phyloP scores from a whole-genome alignment of 2,888 invertebrate genomes.

The Euclidia mi region DNA sequence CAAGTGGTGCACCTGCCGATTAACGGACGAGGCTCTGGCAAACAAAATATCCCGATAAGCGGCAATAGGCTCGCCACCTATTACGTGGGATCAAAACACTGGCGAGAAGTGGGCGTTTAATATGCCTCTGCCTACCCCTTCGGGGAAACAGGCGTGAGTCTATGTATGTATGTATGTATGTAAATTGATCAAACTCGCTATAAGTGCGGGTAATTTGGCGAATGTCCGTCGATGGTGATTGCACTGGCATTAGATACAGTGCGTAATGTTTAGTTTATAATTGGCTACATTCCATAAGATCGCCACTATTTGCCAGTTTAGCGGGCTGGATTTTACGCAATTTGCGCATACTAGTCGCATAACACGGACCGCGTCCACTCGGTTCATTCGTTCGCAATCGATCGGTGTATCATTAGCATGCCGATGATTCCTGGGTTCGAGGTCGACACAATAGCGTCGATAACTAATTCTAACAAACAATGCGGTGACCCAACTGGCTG shows the following conservation, averaged over 20 bases:
- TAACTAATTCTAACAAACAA: constrained; percentile 63
- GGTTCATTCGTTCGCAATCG: constrained; percentile 35
- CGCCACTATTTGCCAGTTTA: constrained; percentile 41
- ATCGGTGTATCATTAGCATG: constrained; percentile 37
- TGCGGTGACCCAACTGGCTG: constrained; percentile 65
- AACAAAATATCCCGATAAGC: too few species aligned
- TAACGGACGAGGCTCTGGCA: too few species aligned
- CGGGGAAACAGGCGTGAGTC: too few species aligned
- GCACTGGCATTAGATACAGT: constrained; percentile 42
- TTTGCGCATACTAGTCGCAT: constrained; percentile 44
- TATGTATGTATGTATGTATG: too few species aligned
- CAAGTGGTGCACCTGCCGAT: too few species aligned
- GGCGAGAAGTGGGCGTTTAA: too few species aligned
- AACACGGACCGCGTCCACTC: background rate
- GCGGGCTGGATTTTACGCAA: constrained; percentile 51
- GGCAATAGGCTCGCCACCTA: too few species aligned
- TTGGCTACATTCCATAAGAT: constrained; percentile 65
- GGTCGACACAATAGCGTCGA: constrained; percentile 52
- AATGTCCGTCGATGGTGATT: constrained; percentile 41
- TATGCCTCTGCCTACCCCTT: too few species aligned
- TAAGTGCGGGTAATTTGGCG: constrained; percentile 41
- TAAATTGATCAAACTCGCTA: constrained; percentile 38
- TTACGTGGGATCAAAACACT: too few species aligned
- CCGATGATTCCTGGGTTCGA: constrained; percentile 48
- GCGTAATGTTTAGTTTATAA: constrained; percentile 64